Evolutionary conservation across 1,140 invertebrate species (phyloP), one percentile per base, ranked within the genome.

Genomic region (Zaprionus kolodkinae): DNA sequence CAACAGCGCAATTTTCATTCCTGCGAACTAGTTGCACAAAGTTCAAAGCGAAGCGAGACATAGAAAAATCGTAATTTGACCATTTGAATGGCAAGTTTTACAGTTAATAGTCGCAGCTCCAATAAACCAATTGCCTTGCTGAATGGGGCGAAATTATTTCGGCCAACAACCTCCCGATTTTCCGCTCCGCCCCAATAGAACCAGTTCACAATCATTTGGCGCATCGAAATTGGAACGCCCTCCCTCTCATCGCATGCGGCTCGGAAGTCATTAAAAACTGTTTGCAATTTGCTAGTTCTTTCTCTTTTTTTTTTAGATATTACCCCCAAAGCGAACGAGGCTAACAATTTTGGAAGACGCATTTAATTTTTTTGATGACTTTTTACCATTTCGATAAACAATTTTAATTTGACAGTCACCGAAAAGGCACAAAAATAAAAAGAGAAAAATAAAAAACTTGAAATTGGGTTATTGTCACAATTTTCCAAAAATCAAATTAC

Each of bases 221-320:
- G 50, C 72, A 79, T 72, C 81, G 76, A 79, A 83, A 84, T 84
- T 80, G 81, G 45, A 83, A 80, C 77, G 57, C 30, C 43, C 59
- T 55, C 62, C 36, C 15, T 59, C 40, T 59, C 40, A 67, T 48
- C 45, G 45, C 45, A 48, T 48, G 40, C 62, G 36, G 30, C 43
- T 63, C 56, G 65, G 35, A 82, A 74, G 43, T 72, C 71, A 62
- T 71, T 17, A 10, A 45, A 82, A 65, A 55, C 21, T 33, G 30
- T 59, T 80, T 43, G 68, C 72, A 36, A 76, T 43, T 40, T 40
- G 12, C 13, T 21, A 21, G 57, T 7, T 7, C 57, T 40, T 45
- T 13, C 60, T 17, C 60, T 21, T 52, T 57, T 48, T 45, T 21
- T 21, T 57, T 66, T 57, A 12, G 7, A 21, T 45, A 25, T n/a